Evolutionary conservation across 1,140 invertebrate genomes (phyloP), one percentile per base, ranked within the genome.

Genomic region (Hypothenemus hampei): DNA sequence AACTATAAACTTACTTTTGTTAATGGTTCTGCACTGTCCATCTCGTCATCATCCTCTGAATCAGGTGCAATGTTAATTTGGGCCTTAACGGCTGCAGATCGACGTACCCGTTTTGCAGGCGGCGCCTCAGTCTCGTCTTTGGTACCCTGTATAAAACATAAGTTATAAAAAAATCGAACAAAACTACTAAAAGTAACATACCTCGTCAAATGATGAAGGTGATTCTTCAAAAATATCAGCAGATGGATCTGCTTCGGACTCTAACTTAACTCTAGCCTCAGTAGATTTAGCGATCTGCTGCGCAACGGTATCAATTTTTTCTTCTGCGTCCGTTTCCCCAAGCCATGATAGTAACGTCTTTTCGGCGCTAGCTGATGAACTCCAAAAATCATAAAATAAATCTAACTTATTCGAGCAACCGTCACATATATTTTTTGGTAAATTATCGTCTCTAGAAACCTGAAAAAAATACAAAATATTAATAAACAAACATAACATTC

Each of bases 381-480:
- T 78, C 72, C 77, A 79, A 71, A 79, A 81, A 65, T 78, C 72
- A 67, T 79, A 79, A 60, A 76, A 72, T 63, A 76, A 72, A 65
- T 79, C 77, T 73, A 81, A 72, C 74, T 80, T 81, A 62, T 75
- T 77, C 53, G 75, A 72, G 65, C 80, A 81, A 21, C 73, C 74
- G 59, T 78, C 74, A 63, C 80, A 81, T 69, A 81, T 78, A 63
- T 78, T 80, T 66, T 79, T 80, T 33, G 79, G 78, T 68, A 81
- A 69, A 67, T 77, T 77, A 57, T 81, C 78, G 59, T 79, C 75
- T 63, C 70, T 69, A 7, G 69, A 69, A 20, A 81, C 72, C 79
- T 81, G 64, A 19, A 73, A 70, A 48, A 60, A 65, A 46, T 15
- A 55, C 26, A 31, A 55, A 44, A 55, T 21, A 11, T 46, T 10